Evolutionary conservation across 2,888 invertebrate species (phyloP), one percentile per base, ranked within the genome.

Genomic region (Parelbella ahira): DNA sequence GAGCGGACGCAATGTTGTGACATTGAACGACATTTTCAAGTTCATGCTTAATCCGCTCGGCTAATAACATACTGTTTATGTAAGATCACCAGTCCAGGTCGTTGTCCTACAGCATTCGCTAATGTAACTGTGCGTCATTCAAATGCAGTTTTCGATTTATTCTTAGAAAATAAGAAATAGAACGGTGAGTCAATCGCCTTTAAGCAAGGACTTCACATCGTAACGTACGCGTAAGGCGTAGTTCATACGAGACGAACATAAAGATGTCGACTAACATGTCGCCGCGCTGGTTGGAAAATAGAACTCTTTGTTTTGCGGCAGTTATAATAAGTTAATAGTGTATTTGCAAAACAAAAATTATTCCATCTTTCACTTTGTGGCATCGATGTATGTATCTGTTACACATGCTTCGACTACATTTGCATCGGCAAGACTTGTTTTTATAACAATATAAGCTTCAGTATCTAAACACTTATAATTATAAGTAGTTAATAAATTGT

Each of bases 161-260:
- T 81, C 79, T 82, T 80, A 82, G 82, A 69, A 75, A 81, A 76
- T 81, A 77, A 78, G 69, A 81, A 80, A 81, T 82, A 83, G 82
- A 77, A 62, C 58, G 56, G 57, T 81, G 81, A 82, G 55, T 83
- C 80, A 82, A 55, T 45, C 56, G 72, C 50, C 71, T 68, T 69
- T 68, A 68, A 63, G 72, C 75, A 80, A 80, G 78, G 78, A 79
- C 77, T 76, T 53, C 47, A 56, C 60, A 53, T 57, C 49, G 49
- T 43, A 45, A 45, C n/a, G 32, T 33, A 13, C 32, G 39, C 13
- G 32, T 25, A n/a, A 25, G 15, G 20, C 29, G 37, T 6, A 9
- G 3, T 25, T 3, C 9, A 18, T 13, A 12, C 12, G 5, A n/a
- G 25, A 25, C 15, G n/a, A n/a, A n/a, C n/a, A n/a, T n/a, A n/a